These are phyloP conservation scores for Bombylius major DNA, from an alignment of 2,888 invertebrate species.

Conservation along the genomic window DNA sequence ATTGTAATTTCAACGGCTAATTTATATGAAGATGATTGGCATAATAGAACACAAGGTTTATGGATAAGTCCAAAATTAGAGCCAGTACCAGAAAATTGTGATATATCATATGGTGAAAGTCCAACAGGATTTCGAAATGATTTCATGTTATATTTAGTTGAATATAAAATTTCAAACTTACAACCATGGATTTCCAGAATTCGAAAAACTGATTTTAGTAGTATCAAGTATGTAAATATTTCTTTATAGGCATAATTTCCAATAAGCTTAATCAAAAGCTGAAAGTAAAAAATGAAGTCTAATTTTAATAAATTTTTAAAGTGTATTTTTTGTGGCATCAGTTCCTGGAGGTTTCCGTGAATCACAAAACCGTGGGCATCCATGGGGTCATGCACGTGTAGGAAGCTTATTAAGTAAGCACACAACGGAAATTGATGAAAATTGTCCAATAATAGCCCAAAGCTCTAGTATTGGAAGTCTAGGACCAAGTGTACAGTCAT, in stretches of 20 bases:
- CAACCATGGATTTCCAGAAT: slow-evolving; percentile 62
- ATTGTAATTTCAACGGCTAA: slow-evolving; percentile 88
- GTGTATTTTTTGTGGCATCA: slow-evolving; percentile 76
- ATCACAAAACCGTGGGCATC: slow-evolving; percentile 31
- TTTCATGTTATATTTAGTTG: slow-evolving; percentile 59
- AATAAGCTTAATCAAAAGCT: neutral
- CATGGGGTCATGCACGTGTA: slow-evolving; percentile 52
- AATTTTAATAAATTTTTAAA: slow-evolving; percentile 24
- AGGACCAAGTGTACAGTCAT: slow-evolving; percentile 54
- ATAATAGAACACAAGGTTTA: slow-evolving; percentile 85
- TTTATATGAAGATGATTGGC: slow-evolving; percentile 84
- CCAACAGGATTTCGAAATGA: slow-evolving; percentile 70
- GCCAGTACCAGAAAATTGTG: slow-evolving; percentile 42
- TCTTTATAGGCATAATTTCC: neutral
- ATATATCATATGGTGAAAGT: slow-evolving; percentile 57
- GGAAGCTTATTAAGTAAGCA: slow-evolving; percentile 52
- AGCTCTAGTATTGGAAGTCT: slow-evolving; percentile 84
- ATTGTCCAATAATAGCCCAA: slow-evolving; percentile 69
- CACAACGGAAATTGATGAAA: slow-evolving; percentile 42
- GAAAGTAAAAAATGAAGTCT: no score
- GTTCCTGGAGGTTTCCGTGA: slow-evolving; percentile 70
- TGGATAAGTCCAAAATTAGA: slow-evolving; percentile 82
- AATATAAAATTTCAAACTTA: slow-evolving; percentile 57
- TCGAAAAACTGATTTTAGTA: slow-evolving; percentile 66
- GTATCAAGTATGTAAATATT: slow-evolving; percentile 51